Evolutionary conservation across 1,140 invertebrate species (phyloP).

Genomic region (Procambarus virginalis): DNA sequence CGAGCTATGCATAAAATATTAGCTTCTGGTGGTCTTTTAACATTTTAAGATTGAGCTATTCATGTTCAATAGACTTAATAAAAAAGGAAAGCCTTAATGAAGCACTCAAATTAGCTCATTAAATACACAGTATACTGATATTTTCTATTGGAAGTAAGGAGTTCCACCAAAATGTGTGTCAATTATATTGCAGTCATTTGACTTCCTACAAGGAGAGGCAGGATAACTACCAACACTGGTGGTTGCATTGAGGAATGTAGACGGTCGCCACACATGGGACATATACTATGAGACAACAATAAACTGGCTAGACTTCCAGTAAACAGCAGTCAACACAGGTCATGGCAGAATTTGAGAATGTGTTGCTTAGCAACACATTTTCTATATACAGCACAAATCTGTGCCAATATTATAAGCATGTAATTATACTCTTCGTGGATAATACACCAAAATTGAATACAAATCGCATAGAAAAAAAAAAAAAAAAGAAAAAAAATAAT

Average conservation of each 20-base stretch:
- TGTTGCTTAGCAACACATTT: conserved; percentile 58
- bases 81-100: not conserved
- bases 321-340: conserved; percentile 58
- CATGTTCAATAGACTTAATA: not conserved
- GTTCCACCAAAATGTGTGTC: not conserved
- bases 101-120: conserved; percentile 2
- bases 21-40: not conserved
- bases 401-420: conserved; percentile 57
- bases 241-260: conserved; percentile 47
- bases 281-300: conserved; percentile 66
- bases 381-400: conserved; percentile 44
- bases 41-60: not conserved
- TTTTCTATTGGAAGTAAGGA: conserved; percentile 13
- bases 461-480: conserved; percentile 32
- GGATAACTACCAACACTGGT: conserved; percentile 25
- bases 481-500: not conserved
- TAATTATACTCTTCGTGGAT: conserved; percentile 38
- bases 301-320: conserved; percentile 50
- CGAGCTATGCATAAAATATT: not conserved
- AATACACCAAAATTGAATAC: conserved; percentile 66
- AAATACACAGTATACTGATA: not conserved
- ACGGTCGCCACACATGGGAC: conserved; percentile 44
- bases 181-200: not conserved
- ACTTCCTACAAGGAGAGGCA: not conserved
- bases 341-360: conserved; percentile 52